Percentiles rank a stretch among this genome's conserved stretches.
Conservation (phyloP, 2,113 vertebrate genomes). For the Trachemys scripta region DNA sequence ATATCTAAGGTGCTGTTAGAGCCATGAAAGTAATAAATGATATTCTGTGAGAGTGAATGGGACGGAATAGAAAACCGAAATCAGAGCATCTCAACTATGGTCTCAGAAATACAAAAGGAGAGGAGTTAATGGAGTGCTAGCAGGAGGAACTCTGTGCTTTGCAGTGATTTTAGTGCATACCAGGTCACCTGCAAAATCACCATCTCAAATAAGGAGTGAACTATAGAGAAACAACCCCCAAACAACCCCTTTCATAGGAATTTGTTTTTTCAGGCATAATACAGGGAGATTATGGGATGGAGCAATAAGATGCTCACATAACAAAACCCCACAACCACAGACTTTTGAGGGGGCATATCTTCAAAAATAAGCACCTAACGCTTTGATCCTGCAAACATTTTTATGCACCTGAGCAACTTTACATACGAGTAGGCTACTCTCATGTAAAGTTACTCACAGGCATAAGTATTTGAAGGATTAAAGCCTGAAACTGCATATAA, state of each 20-base stretch:
- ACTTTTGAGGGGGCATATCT: fast-evolving
- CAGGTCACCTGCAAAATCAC: slow-evolving; percentile 24
- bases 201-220: not conserved
- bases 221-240: not conserved
- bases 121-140: slow-evolving; percentile 32
- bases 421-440: not conserved
- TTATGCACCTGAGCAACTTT: not conserved
- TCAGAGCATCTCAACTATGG: not conserved
- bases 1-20: not conserved
- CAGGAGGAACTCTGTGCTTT: not conserved
- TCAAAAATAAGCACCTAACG: not conserved
- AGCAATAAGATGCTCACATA: not conserved
- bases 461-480: not conserved
- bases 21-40: not conserved
- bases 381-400: not conserved
- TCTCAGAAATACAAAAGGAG: slow-evolving; percentile 19
- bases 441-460: not conserved
- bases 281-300: not conserved
- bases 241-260: not conserved
- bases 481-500: not conserved
- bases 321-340: not conserved
- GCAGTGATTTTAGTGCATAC: not conserved
- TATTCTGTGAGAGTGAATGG: not conserved
- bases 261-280: slow-evolving; percentile 6
- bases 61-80: not conserved